These are phyloP conservation scores for Embidobia sp. DNA, from an alignment of 2,888 invertebrate genomes.

Conservation along the genomic window DNA sequence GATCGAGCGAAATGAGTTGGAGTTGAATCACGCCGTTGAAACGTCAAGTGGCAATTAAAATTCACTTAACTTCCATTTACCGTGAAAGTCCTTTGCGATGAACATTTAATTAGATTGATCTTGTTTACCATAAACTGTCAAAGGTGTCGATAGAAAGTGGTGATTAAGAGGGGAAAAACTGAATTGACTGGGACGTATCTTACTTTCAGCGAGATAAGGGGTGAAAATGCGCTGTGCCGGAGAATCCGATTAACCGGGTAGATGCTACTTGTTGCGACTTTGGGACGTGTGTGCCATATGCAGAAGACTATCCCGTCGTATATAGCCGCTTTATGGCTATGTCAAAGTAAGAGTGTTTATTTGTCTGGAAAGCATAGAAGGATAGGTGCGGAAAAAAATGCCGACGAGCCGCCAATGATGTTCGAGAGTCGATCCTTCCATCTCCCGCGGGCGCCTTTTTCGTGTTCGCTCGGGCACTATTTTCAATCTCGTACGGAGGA, in stretches of 20 bases:
- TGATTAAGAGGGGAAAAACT: constrained; percentile 4
- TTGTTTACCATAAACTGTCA: constrained; percentile 7
- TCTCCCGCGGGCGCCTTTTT: constrained; percentile 16
- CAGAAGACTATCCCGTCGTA: constrained; percentile 51
- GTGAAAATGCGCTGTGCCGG: constrained; percentile 27
- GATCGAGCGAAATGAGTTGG: too few species aligned
- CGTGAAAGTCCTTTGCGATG: not conserved
- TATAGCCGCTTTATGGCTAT: constrained; percentile 50
- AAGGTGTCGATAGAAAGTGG: constrained; percentile 36
- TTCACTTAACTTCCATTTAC: constrained; percentile 4
- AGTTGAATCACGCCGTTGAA: too few species aligned
- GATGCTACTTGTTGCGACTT: constrained; percentile 54
- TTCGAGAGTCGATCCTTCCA: constrained; percentile 30
- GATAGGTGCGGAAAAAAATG: constrained; percentile 30
- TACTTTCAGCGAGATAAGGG: constrained; percentile 47
- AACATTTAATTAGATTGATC: constrained; percentile 7
- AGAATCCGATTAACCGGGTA: constrained; percentile 13
- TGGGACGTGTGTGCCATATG: constrained; percentile 51
- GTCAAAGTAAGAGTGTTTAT: constrained; percentile 58
- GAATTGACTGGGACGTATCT: constrained; percentile 8
- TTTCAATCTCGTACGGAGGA: constrained; percentile 20
- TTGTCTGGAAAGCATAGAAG: constrained; percentile 53
- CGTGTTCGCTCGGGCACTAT: constrained; percentile 6
- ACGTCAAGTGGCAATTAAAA: too few species aligned
- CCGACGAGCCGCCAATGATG: constrained; percentile 42